Evolutionary conservation across 2,888 invertebrate genomes (phyloP), one percentile per base, ranked within the genome.

Genomic region (Perizoma flavofasciatum): DNA sequence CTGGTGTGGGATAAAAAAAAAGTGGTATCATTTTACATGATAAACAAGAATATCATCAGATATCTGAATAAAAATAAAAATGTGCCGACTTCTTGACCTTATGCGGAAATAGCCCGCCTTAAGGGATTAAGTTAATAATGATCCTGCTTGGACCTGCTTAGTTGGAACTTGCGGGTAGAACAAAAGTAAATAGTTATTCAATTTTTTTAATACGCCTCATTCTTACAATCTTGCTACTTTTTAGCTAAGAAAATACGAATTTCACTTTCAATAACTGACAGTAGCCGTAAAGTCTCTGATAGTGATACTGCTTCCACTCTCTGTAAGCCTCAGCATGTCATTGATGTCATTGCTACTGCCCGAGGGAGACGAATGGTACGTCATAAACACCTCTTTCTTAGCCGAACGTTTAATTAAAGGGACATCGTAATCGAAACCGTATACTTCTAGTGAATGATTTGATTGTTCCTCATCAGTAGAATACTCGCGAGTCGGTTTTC

Each of bases 401-500:
- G 3, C 40, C 5, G n/a, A 6, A 5, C 46, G 32, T 45, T 58
- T 63, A 0, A 48, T 55, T 5, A 6, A 39, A 0, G 63, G 54
- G 6, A 40, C 5, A 55, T 79, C 74, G 8, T 75, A 80, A 52
- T 82, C 79, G 8, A 66, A 79, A 0, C 76, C 79, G 6, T 70
- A 72, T 0, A 85, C 85, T 68, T 79, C 68, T 33, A 85, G 58
- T 0, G 85, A 83, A 60, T 78, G 79, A 6, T 61, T 50, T 0
- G 83, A 83, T 1, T 66, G 60, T 10, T 10, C 62, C 54, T 1
- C 55, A 45, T 43, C 53, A 32, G 52, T 40, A 6, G 10, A 3
- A 8, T 40, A 9, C 4, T 40, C 7, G 5, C 0, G 40, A 52
- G 5, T 40, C 45, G 4, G 49, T 46, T 5, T 46, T 59, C 1